phyloP scores from a whole-genome alignment of 2,888 invertebrate genomes.

The Malachius bipustulatus region DNA sequence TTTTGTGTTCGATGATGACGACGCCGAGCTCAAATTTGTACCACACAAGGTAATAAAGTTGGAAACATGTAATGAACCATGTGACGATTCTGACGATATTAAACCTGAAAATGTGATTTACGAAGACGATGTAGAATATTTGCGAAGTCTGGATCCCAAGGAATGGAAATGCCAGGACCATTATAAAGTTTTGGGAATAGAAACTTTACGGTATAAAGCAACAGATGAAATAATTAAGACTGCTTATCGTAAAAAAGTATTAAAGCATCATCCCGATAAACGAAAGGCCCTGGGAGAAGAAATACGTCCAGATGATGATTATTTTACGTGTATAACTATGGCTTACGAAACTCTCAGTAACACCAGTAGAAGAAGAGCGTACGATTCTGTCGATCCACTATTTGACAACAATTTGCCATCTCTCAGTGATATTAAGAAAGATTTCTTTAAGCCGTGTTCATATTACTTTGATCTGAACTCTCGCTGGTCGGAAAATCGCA shows the following conservation, averaged over 20 bases:
- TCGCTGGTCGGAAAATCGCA: conserved; percentile 82
- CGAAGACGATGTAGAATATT: conserved; percentile 68
- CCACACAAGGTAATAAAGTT: conserved; percentile 31
- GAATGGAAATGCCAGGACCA: conserved; percentile 98
- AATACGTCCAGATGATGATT: conserved; percentile 82
- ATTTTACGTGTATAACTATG: conserved; percentile 97
- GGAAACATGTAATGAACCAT: conserved; percentile 24
- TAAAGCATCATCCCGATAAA: conserved; percentile 98
- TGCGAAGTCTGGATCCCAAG: conserved; percentile 84
- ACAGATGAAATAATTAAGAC: conserved; percentile 87
- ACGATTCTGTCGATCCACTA: conserved; percentile 91
- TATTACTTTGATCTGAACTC: conserved; percentile 67
- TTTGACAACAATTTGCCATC: conserved; percentile 84
- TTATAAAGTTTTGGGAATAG: conserved; percentile 88
- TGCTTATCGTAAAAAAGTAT: conserved; percentile 81
- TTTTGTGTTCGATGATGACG: conserved; percentile 28
- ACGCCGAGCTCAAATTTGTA: conserved; percentile 27
- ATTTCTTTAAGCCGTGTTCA: conserved; percentile 59
- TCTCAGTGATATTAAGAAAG: conserved; percentile 60
- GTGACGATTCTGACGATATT: conserved; percentile 31
- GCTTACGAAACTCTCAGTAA: conserved; percentile 88
- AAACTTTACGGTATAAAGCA: conserved; percentile 69
- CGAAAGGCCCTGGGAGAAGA: conserved; percentile 83
- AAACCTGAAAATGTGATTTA: conserved; percentile 37
- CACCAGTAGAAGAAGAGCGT: conserved; percentile 70